These are phyloP conservation scores for Pelmatolapia mariae DNA, from an alignment of 2,113 vertebrate genomes.

Conservation along the genomic window DNA sequence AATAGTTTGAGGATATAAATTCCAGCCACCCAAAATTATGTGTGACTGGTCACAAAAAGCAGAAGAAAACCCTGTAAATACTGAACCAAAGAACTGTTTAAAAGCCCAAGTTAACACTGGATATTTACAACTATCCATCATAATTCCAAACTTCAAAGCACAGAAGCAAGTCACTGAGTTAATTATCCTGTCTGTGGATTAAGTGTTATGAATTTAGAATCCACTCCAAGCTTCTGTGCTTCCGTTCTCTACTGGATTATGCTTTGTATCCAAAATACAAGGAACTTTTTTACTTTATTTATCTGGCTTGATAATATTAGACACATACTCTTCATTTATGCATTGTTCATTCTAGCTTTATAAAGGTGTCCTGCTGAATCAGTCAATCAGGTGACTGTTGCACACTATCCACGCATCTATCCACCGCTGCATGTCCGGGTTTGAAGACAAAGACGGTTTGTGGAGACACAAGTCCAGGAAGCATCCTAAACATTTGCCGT, in stretches of 20 bases:
- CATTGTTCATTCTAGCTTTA: neutral
- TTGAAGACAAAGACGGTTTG: neutral
- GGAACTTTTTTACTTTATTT: neutral
- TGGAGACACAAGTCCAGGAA: neutral
- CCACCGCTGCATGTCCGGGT: neutral
- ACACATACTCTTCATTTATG: neutral
- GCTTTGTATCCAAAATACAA: neutral
- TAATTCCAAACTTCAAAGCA: neutral
- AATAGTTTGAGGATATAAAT: conserved; percentile 3
- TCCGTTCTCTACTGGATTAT: neutral
- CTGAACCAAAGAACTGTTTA: neutral
- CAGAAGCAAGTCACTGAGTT: neutral
- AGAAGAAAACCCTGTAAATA: neutral
- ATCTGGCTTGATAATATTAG: neutral
- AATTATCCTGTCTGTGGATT: neutral
- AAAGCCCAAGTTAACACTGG: neutral
- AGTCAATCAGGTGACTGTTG: neutral
- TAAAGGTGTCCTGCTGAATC: neutral
- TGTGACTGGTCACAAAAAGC: neutral
- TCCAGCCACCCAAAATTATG: neutral
- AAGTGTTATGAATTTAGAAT: neutral
- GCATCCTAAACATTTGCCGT: neutral
- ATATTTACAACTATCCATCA: neutral
- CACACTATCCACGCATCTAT: neutral
- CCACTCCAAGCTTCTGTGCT: neutral